A percentile compares a stretch with the other conserved stretches of the same genome.
Conservation (phyloP, 2,797 vertebrate species). For the Mus minutoides region DNA sequence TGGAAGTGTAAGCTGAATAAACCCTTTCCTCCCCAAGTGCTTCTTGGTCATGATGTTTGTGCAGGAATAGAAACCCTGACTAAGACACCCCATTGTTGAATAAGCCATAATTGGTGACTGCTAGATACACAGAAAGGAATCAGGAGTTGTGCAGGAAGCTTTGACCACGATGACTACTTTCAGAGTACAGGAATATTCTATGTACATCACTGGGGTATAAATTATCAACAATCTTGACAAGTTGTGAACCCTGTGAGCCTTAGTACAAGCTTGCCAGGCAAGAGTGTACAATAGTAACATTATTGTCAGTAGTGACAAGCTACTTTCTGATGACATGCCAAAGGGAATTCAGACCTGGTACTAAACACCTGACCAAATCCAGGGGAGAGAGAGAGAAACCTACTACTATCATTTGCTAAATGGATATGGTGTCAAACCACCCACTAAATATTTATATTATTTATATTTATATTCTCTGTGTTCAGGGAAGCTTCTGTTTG, state of each 20-base stretch:
- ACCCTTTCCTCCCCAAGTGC: no score
- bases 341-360: background rate
- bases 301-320: background rate
- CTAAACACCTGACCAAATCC: background rate
- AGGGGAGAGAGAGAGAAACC: background rate
- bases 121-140: background rate
- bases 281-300: background rate
- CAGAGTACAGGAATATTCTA: background rate
- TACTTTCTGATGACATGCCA: background rate
- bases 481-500: background rate
- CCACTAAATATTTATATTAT: background rate
- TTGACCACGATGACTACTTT: no score
- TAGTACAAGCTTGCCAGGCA: background rate
- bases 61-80: no score
- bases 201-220: no score
- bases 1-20: no score
- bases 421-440: background rate
- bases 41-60: no score
- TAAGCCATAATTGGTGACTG: no score
- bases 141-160: no score
- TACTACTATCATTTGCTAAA: background rate
- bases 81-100: background rate
- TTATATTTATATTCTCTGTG: background rate
- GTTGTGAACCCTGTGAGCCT: background rate
- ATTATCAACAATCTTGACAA: background rate